A percentile compares a stretch with the other conserved stretches of the same genome.
Conservation (phyloP, 2,797 vertebrate species). For the Tenualosa ilisha region DNA sequence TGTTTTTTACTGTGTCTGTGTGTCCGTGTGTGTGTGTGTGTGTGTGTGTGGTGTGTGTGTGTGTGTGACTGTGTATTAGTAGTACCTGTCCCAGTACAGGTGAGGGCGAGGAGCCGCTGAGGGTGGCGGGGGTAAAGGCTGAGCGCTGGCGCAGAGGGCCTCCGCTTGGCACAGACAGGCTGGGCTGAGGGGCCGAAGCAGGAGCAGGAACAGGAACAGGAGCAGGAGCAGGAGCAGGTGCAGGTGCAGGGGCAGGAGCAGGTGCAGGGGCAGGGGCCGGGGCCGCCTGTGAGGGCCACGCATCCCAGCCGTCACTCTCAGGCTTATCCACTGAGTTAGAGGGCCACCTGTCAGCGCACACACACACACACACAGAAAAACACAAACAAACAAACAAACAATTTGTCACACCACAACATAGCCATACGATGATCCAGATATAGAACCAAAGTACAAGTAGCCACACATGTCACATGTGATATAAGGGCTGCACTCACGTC, state of each 20-base stretch:
- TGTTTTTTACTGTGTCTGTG: background rate
- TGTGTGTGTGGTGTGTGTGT: background rate
- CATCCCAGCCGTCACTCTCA: conserved; percentile 92
- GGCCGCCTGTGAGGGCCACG: conserved; percentile 86
- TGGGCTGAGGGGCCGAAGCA: conserved; percentile 86
- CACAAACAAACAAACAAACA: conserved; percentile 19
- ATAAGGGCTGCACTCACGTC: conserved; percentile 77
- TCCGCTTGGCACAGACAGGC: conserved; percentile 88
- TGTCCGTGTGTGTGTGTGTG: background rate
- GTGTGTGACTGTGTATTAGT: background rate
- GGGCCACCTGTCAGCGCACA: conserved; percentile 81
- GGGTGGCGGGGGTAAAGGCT: conserved; percentile 93
- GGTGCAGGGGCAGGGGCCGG: conserved; percentile 91
- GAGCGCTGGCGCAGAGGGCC: conserved; percentile 91
- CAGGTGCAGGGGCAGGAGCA: conserved; percentile 67
- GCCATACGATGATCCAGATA: background rate
- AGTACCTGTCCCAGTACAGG: conserved; percentile 94
- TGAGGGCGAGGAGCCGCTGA: conserved; percentile 93
- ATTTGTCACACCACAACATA: background rate
- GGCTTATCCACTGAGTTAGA: conserved; percentile 80
- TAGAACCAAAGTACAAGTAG: too few relatives aligned
- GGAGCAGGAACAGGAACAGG: conserved; percentile 77
- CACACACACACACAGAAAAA: background rate
- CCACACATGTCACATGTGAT: background rate
- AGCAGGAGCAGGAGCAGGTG: conserved; percentile 91